Evolutionary conservation across 2,113 vertebrate species (phyloP), one percentile per base, ranked within the genome.

Genomic region (Neolamprologus brichardi): DNA sequence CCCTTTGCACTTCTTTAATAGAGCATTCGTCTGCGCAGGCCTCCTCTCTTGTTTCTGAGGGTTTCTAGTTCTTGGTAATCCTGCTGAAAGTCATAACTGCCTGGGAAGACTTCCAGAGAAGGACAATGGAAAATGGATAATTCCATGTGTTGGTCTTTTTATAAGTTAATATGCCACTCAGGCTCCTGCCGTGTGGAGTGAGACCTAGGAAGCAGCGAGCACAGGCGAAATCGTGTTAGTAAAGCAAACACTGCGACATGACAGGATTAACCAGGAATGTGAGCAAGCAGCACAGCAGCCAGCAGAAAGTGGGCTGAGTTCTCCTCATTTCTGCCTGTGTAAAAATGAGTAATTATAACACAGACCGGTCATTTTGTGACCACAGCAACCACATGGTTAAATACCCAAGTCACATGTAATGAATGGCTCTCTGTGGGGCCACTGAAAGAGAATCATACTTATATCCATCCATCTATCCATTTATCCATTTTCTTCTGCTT

Each of bases 211-310:
- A 77, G 82, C 83, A 52, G 79, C 75, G 90, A 82, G 86, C 85
- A 85, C 52, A 25, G 84, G 85, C 87, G 70, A 84, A 94, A 95
- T 95, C 70, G 25, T 87, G 90, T 95, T 95, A 95, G 91, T 84
- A 82, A 87, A 87, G 81, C 67, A 95, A 95, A 95, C 92, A 95
- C 41, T 81, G 91, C 88, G 82, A 91, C 89, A 93, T 95, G 93
- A 95, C 91, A n/a, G 62, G 89, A 91, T 92, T 89, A 89, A 85
- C 41, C 84, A 94, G 91, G 94, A 95, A 95, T 94, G 93, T 88
- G 85, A 85, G 85, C 17, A 46, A 64, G 83, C 70, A 64, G 89
- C 53, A 18, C 81, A 80, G 67, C 70, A 87, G 84, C 34, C 37
- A 49, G 86, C 56, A 30, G 64, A 54, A 44, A 32, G 28, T 25